Conservation (phyloP, 2,797 vertebrate genomes). For the Hypotaenidia philippensis region DNA sequence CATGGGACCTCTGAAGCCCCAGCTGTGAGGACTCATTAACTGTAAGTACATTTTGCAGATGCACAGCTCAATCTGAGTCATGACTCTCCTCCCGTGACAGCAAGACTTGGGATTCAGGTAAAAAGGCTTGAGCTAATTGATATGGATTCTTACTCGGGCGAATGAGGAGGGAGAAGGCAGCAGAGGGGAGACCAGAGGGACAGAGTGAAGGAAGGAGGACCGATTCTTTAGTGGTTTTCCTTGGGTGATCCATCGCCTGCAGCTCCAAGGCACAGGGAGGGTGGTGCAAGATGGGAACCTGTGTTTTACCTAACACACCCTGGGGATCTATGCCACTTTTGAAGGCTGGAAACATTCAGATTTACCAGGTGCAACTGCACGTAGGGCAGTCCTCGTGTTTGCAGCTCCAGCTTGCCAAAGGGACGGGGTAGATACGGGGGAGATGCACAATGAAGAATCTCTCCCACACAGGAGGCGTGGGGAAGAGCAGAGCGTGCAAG, state of each 20-base stretch:
- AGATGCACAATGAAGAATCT: constrained; percentile 13
- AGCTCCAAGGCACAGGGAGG: not conserved
- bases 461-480: not conserved
- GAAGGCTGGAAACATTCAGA: constrained; percentile 14
- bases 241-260: not conserved
- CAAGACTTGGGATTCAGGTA: not conserved
- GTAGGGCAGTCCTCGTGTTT: not conserved
- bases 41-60: constrained; percentile 51
- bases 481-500: constrained; percentile 15
- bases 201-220: not conserved
- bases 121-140: constrained; percentile 47
- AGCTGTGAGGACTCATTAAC: constrained; percentile 63
- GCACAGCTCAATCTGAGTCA: constrained; percentile 54
- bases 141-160: not conserved
- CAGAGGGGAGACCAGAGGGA: not conserved
- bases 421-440: constrained; percentile 2
- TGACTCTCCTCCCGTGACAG: constrained; percentile 29
- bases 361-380: constrained; percentile 66
- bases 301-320: not conserved
- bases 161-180: not conserved
- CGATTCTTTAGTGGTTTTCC: not conserved
- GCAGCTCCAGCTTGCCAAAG: constrained; percentile 52
- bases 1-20: constrained; percentile 59
- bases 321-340: not conserved
- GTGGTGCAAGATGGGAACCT: not conserved